Base-by-base conservation (phyloP, 2,113 vertebrate species). In the Phylloscopus whistleri region DNA sequence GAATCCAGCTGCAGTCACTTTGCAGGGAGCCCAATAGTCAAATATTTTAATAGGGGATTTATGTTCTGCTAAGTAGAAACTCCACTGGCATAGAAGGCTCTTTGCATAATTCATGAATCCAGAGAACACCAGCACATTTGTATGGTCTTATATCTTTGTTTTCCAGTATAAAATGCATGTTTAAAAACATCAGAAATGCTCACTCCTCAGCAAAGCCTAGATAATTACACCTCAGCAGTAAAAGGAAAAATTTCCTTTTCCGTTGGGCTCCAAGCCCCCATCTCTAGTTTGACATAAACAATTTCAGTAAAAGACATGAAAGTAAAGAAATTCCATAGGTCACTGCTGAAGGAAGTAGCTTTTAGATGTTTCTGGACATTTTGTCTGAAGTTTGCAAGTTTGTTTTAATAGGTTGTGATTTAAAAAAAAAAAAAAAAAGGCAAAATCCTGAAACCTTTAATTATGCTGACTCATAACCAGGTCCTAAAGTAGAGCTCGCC, bases 401-500 rank as follows among this genome's bases (percentile, higher is more conserved):
- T 74, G 64, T 48, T 88, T 67, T 74, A 75, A 70, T 39, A 63
- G 9, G 19, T 7, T 64, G 22, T 21, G 17, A 7, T n/a, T 58
- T 5, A 7, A n/a, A 31, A 9, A 43, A 53, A 10, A 43, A 53
- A 10, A 44, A 30, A 78, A 68, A 73, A 16, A 39, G 81, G 43
- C 21, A 75, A 85, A 41, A 74, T 80, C 27, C 43, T 48, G 33
- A 83, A 90, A 58, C 78, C 35, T 62, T 95, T 63, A 84, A 73
- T 94, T 94, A 70, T 80, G 48, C 90, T 94, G 89, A 95, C 84
- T 95, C 82, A 95, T 44, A 83, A 55, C 6, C 63, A 95, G 70
- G 58, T 89, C 69, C 66, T 60, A 76, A 83, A 92, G 82, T 30
- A 88, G 62, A 80, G 74, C 88, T 95, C 82, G 63, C 94, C 94